A percentile compares a stretch with the other conserved stretches of the same genome.
These are phyloP conservation scores for Branchipolynoe longqiensis DNA, from an alignment of 2,888 invertebrate genomes.

Conservation along the genomic window DNA sequence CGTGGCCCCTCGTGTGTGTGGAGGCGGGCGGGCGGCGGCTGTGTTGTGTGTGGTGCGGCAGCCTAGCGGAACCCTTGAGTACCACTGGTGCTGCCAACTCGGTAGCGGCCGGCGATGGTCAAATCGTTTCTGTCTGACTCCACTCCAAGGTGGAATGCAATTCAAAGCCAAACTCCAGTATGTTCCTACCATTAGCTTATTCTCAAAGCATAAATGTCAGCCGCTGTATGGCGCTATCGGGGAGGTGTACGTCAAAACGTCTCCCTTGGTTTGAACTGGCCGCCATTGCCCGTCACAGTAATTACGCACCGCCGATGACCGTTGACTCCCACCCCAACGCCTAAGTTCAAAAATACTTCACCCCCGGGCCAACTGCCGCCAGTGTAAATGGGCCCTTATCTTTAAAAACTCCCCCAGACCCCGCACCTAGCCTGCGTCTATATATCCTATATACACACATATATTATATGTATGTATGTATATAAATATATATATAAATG, in stretches of 20 bases:
- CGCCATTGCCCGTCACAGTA: slow-evolving; percentile 27
- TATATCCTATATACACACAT: not conserved
- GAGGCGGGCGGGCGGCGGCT: not conserved
- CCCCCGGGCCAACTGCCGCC: no score
- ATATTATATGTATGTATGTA: no score
- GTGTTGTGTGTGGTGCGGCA: slow-evolving; percentile 19
- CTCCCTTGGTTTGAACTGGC: slow-evolving; percentile 24
- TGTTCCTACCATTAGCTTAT: no score
- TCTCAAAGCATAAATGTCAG: no score
- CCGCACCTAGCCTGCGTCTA: no score
- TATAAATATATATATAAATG: no score
- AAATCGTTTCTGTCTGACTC: slow-evolving; percentile 3
- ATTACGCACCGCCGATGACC: slow-evolving; percentile 52
- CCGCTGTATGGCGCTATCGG: not conserved
- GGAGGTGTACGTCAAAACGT: not conserved
- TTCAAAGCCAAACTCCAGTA: not conserved
- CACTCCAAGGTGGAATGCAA: no score
- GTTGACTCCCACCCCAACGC: slow-evolving; percentile 50
- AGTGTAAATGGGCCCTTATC: no score
- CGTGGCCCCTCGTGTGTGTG: not conserved
- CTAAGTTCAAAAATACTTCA: slow-evolving; percentile 37
- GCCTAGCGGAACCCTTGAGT: slow-evolving; percentile 19
- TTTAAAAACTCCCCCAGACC: not conserved
- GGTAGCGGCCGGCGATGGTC: not conserved
- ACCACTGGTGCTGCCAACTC: slow-evolving; percentile 12